Conservation (phyloP, 2,888 invertebrate genomes). For the Meteorus cinctellus region DNA sequence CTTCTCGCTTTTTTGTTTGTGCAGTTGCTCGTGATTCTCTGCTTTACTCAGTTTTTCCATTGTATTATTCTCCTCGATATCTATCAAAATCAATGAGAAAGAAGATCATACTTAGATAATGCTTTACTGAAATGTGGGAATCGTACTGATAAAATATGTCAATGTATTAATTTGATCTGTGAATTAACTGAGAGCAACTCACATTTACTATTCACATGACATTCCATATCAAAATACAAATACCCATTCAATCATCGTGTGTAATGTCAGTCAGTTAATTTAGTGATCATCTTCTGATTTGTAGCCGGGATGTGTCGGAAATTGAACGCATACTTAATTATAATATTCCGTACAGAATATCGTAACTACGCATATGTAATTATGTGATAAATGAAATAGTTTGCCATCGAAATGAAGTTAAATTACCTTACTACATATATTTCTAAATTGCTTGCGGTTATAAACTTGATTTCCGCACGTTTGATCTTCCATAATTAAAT, state of each 20-base stretch:
- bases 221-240: not conserved
- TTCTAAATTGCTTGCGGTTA: not conserved
- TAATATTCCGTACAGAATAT: not conserved
- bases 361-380: not conserved
- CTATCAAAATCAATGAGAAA: slow-evolving; percentile 44
- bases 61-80: slow-evolving; percentile 36
- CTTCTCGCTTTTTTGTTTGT: slow-evolving; percentile 59
- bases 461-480: not conserved
- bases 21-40: slow-evolving; percentile 47
- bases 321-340: not conserved
- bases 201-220: not conserved
- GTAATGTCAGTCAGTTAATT: not conserved
- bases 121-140: not conserved
- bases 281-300: not conserved
- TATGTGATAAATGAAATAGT: not conserved
- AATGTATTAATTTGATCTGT: too few relatives aligned
- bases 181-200: not conserved
- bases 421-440: not conserved
- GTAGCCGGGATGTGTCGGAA: not conserved
- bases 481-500: slow-evolving; percentile 16
- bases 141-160: not conserved
- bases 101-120: not conserved
- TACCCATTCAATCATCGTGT: not conserved
- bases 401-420: not conserved
- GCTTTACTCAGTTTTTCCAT: slow-evolving; percentile 47